Evolutionary conservation across 2,113 vertebrate species (phyloP).

Genomic region (Gopherus flavomarginatus): DNA sequence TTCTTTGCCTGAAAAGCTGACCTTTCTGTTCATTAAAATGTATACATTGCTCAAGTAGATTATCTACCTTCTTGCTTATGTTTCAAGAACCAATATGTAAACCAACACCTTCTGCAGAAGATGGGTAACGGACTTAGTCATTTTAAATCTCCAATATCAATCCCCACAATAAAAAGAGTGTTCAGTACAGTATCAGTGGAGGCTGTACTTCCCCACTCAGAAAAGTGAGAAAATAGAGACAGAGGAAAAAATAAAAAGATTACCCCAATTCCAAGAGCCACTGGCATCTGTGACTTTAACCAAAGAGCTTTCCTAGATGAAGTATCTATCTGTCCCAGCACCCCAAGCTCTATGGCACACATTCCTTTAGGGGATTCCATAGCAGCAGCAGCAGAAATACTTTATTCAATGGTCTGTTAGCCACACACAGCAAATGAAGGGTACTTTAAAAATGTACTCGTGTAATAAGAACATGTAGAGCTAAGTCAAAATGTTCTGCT

Average conservation of each 20-base stretch:
- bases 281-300: slow-evolving; percentile 12
- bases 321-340: slow-evolving; percentile 12
- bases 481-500: neutral
- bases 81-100: neutral
- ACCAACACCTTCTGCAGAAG: neutral
- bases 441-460: slow-evolving; percentile 47
- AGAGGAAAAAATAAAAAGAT: neutral
- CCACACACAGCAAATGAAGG: slow-evolving; percentile 48
- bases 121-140: neutral
- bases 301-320: slow-evolving; percentile 2
- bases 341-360: neutral
- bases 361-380: slow-evolving; percentile 52
- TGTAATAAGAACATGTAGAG: slow-evolving; percentile 36
- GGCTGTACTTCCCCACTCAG: neutral
- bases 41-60: neutral
- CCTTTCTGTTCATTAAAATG: neutral
- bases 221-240: neutral
- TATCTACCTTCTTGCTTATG: neutral
- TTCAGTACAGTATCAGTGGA: neutral
- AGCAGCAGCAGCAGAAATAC: neutral
- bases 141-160: neutral
- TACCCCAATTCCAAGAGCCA: neutral
- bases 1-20: neutral
- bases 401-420: neutral
- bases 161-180: accelerated